Evolutionary conservation across 2,113 vertebrate species (phyloP).

Genomic region (Maccullochella peelii): DNA sequence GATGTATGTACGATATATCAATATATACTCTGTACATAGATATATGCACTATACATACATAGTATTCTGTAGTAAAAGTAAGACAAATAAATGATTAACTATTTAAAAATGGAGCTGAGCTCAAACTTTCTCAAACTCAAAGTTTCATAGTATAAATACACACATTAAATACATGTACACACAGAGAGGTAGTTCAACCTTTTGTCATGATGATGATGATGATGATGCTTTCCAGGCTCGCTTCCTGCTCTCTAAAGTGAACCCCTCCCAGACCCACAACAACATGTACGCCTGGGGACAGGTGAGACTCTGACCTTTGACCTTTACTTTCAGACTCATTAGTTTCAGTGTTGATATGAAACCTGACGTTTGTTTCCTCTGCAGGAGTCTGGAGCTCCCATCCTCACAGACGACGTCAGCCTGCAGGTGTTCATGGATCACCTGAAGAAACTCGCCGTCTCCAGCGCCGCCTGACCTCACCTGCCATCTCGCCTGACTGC

Average conservation of each 20-base stretch:
- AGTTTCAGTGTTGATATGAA: not conserved
- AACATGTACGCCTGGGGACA: slow-evolving; percentile 99
- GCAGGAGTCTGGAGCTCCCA: slow-evolving; percentile 97
- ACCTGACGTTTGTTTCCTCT: not conserved
- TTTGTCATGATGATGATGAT: no score
- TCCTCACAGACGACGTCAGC: slow-evolving; percentile 97
- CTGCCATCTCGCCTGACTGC: not conserved
- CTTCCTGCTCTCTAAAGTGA: slow-evolving; percentile 98
- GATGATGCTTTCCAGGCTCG: slow-evolving; percentile 87
- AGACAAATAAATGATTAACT: no score
- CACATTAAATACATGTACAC: not conserved
- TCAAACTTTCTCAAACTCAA: no score
- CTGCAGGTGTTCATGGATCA: slow-evolving; percentile 99
- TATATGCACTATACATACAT: no score
- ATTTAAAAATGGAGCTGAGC: no score
- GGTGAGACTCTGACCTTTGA: slow-evolving; percentile 79
- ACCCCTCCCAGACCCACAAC: slow-evolving; percentile 98
- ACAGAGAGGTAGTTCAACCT: not conserved
- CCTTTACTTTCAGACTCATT: not conserved
- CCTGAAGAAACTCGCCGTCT: slow-evolving; percentile 97
- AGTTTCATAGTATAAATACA: no score
- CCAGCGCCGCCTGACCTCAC: slow-evolving; percentile 90
- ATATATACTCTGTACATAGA: no score
- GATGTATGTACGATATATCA: not conserved
- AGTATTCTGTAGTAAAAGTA: not conserved